Evolutionary conservation across 2,888 invertebrate genomes (phyloP), one percentile per base, ranked within the genome.

Genomic region (Euzetes globulus): DNA sequence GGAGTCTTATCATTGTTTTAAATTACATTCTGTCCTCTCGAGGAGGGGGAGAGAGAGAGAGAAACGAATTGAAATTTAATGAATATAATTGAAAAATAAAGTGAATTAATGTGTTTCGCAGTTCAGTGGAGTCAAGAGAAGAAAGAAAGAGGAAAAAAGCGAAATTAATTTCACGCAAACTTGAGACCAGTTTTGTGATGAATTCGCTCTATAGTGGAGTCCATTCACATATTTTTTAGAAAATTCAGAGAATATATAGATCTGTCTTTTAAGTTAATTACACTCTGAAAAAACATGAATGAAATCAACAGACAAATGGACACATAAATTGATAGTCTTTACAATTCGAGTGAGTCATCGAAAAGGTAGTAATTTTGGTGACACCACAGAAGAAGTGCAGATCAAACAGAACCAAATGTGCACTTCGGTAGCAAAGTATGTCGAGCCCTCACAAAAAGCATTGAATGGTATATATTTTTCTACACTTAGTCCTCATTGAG

Each of bases 261-360:
- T 19, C 15, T 37, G n/a, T 7, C n/a, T 17, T 11, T 33, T 19
- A 37, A 65, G 65, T 37, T 65, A 65, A 65, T 65, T 65, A 65
- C 37, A 65, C 33, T 65, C 19, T 65, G 19, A 37, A 65, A 33
- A 33, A 65, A 65, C 65, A 33, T 65, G 65, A 65, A 65, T 65
- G 37, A 41, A 41, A 37, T 60, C 15, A 11, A 7, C 17, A 60
- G 29, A 60, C 60, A 60, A 60, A 60, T 60, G 60, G 37, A 65
- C 65, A 65, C n/a, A 37, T 65, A 65, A 65, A 65, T 65, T 65
- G 65, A 65, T 65, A 65, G 65, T 65, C 58, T 65, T 65, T 41
- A 27, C 65, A 41, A 65, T 65, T 37, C 65, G n/a, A 65, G 37
- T 65, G 65, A 65, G 37, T 65, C 65, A 37, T 65, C 33, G 37